These are phyloP conservation scores for Alethe castanea DNA, from an alignment of 2,113 vertebrate species.

Conservation along the genomic window DNA sequence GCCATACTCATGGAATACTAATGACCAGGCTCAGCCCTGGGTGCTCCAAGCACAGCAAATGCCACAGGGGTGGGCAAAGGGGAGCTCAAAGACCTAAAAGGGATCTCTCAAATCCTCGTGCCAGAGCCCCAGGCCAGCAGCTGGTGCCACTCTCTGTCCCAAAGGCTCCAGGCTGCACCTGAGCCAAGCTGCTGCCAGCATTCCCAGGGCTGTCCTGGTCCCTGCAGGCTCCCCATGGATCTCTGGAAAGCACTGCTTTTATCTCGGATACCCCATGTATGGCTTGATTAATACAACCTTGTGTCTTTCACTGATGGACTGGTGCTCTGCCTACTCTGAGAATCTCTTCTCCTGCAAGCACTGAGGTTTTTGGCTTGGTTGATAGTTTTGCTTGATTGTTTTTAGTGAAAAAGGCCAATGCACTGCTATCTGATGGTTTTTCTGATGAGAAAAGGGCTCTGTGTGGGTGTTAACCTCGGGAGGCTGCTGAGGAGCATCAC, in stretches of 20 bases:
- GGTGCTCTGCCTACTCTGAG: background rate
- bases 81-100: background rate
- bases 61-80: background rate
- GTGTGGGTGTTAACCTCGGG: background rate
- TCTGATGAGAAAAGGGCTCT: background rate
- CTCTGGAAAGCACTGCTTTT: background rate
- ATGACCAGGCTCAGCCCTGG: background rate
- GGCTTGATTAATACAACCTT: background rate
- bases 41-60: background rate
- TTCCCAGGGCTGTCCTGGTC: background rate
- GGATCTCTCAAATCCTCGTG: background rate
- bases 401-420: background rate
- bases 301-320: background rate
- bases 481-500: background rate
- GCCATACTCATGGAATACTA: background rate
- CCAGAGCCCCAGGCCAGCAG: background rate
- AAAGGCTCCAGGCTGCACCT: background rate
- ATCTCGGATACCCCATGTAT: rapidly evolving
- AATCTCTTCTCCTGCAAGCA: background rate
- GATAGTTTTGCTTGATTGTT: background rate
- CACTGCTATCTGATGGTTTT: background rate
- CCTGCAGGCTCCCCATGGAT: background rate
- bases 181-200: background rate
- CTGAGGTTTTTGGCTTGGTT: background rate
- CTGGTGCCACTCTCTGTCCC: background rate